Percentiles rank a stretch among this genome's conserved stretches.
These are phyloP conservation scores for Drosophila persimilis DNA, from an alignment of 1,140 invertebrate genomes.

Conservation along the genomic window DNA sequence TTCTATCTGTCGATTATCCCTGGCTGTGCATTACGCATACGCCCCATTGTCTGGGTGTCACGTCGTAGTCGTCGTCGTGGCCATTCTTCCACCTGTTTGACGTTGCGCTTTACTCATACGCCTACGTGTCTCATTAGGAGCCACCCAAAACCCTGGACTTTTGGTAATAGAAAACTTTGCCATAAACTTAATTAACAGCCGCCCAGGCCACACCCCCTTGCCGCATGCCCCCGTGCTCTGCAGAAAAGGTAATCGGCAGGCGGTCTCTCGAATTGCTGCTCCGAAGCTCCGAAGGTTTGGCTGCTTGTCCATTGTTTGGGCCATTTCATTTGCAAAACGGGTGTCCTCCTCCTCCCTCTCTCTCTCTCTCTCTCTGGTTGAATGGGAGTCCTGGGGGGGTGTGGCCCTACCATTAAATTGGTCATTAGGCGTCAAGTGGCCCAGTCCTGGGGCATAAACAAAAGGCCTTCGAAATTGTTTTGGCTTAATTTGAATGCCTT, in stretches of 20 bases:
- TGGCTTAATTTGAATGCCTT: conserved; percentile 70
- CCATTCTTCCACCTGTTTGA: conserved; percentile 47
- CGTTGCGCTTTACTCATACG: conserved; percentile 69
- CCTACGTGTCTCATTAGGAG: conserved; percentile 74
- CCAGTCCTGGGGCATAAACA: conserved; percentile 35
- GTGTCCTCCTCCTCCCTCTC: background rate
- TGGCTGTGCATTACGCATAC: conserved; percentile 39
- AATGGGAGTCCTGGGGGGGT: no score
- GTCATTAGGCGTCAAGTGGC: conserved; percentile 80
- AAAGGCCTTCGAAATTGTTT: conserved; percentile 66
- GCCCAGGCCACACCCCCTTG: no score
- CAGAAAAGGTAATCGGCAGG: conserved; percentile 69
- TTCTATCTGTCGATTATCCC: conserved; percentile 9
- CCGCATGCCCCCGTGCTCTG: no score
- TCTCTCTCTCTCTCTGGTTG: no score
- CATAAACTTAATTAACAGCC: conserved; percentile 79
- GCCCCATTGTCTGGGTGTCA: conserved; percentile 41
- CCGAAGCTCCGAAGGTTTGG: background rate
- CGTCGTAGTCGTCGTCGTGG: conserved; percentile 33
- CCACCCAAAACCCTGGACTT: conserved; percentile 16
- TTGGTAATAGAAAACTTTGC: conserved; percentile 77
- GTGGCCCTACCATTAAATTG: conserved; percentile 65
- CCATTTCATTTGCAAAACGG: conserved; percentile 75
- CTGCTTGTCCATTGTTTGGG: conserved; percentile 46
- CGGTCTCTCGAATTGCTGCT: conserved; percentile 24